A percentile compares a stretch with the other conserved stretches of the same genome.
Evolutionary conservation across 2,113 vertebrate genomes (phyloP).

Genomic region (Etia nguti): DNA sequence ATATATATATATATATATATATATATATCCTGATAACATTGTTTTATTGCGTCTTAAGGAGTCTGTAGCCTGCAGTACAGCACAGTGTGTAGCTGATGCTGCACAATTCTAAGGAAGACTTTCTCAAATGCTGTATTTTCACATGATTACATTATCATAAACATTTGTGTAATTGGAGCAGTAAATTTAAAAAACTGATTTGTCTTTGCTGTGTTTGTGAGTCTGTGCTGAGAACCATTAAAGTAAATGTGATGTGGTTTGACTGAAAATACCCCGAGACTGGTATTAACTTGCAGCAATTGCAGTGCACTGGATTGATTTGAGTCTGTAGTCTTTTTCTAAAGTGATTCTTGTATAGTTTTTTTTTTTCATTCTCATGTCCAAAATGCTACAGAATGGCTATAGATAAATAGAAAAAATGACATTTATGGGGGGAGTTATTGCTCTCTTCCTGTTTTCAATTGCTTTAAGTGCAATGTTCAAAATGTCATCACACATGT

Average conservation of each 20-base stretch:
- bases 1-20: too few species aligned
- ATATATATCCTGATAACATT: neutral
- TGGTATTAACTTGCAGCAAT: neutral
- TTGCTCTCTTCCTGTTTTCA: neutral
- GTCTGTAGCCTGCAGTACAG: neutral
- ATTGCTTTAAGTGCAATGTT: neutral
- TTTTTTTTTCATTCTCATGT: neutral
- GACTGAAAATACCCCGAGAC: neutral
- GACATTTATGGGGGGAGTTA: neutral
- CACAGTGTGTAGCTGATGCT: neutral
- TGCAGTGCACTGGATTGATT: neutral
- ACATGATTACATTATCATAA: neutral
- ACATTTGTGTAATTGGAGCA: neutral
- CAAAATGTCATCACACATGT: neutral
- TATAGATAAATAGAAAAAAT: neutral
- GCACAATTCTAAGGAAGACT: neutral
- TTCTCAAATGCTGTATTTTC: neutral
- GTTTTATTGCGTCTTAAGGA: neutral
- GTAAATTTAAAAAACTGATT: neutral
- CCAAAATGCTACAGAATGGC: neutral
- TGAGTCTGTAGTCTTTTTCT: neutral
- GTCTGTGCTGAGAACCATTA: neutral
- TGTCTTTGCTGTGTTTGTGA: neutral
- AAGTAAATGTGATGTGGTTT: neutral
- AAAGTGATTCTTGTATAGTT: neutral